These are phyloP conservation scores for Dasypolia templi DNA, from an alignment of 2,888 invertebrate species.

Conservation along the genomic window DNA sequence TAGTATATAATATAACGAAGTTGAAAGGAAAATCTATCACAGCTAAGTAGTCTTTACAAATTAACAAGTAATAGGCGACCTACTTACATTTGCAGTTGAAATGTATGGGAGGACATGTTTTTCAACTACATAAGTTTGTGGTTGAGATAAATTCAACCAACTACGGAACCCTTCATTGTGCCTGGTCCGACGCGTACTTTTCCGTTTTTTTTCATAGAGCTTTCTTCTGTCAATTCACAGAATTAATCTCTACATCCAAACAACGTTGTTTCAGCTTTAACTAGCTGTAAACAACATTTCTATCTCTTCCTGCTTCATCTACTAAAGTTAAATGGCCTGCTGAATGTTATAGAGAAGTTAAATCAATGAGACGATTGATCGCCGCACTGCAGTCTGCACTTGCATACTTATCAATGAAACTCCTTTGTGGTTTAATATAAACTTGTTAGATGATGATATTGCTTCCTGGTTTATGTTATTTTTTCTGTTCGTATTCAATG, in stretches of 20 bases:
- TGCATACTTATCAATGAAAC: constrained; percentile 44
- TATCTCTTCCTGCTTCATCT: constrained; percentile 47
- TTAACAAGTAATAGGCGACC: too few relatives aligned
- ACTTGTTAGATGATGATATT: constrained; percentile 16
- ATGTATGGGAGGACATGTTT: too few relatives aligned
- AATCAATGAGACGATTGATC: constrained; percentile 62
- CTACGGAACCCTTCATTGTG: too few relatives aligned
- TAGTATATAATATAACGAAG: too few relatives aligned
- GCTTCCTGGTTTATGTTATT: constrained; percentile 12
- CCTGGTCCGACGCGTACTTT: too few relatives aligned
- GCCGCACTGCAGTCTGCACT: constrained; percentile 42
- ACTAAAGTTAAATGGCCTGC: constrained; percentile 38
- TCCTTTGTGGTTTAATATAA: constrained; percentile 44
- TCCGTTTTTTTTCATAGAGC: background rate
- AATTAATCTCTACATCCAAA: background rate
- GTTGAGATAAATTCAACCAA: too few relatives aligned
- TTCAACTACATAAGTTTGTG: too few relatives aligned
- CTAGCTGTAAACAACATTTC: constrained; percentile 16
- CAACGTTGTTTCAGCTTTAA: background rate
- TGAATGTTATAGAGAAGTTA: constrained; percentile 55
- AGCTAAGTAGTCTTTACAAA: too few relatives aligned
- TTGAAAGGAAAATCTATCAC: too few relatives aligned
- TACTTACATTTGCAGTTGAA: too few relatives aligned
- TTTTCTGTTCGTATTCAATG: background rate
- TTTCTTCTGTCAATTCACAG: background rate